These are phyloP conservation scores for Dioctria rufipes DNA, from an alignment of 2,888 invertebrate species.

Conservation along the genomic window DNA sequence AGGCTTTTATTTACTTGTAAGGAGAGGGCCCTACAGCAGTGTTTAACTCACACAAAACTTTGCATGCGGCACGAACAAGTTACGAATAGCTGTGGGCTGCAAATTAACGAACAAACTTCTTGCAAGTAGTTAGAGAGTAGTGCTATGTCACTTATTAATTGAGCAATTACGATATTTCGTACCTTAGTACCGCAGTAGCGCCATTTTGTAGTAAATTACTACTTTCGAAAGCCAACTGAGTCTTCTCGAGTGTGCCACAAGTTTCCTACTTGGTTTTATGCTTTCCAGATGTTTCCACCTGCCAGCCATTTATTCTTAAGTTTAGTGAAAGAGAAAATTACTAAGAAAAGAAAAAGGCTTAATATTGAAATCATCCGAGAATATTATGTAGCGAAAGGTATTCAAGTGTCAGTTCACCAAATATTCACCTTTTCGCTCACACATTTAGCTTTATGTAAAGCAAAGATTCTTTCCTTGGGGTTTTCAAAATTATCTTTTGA, in stretches of 20 bases:
- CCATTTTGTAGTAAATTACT: constrained; percentile 19
- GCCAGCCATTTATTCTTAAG: constrained; percentile 37
- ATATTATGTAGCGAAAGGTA: background rate
- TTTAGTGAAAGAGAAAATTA: constrained; percentile 31
- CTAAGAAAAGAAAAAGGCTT: constrained; percentile 22
- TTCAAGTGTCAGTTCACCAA: background rate
- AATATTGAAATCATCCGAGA: background rate
- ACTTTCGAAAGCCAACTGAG: constrained; percentile 35
- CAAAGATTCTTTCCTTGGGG: too few relatives aligned
- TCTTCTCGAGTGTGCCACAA: constrained; percentile 31
- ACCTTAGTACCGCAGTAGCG: constrained; percentile 8
- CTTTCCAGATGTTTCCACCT: constrained; percentile 32
- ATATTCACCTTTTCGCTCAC: background rate
- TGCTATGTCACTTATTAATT: constrained; percentile 45
- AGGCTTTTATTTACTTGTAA: background rate
- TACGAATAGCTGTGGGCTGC: constrained; percentile 37
- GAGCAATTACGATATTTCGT: constrained; percentile 47
- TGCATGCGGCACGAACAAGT: constrained; percentile 40
- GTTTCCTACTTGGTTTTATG: constrained; percentile 2
- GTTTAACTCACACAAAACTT: constrained; percentile 2
- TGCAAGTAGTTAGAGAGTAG: constrained; percentile 16
- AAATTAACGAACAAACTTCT: constrained; percentile 50
- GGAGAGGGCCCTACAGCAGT: background rate
- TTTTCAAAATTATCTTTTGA: too few relatives aligned
- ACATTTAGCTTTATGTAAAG: too few relatives aligned